Evolutionary conservation across 2,113 vertebrate genomes (phyloP), one percentile per base, ranked within the genome.

Genomic region (Scophthalmus maximus): DNA sequence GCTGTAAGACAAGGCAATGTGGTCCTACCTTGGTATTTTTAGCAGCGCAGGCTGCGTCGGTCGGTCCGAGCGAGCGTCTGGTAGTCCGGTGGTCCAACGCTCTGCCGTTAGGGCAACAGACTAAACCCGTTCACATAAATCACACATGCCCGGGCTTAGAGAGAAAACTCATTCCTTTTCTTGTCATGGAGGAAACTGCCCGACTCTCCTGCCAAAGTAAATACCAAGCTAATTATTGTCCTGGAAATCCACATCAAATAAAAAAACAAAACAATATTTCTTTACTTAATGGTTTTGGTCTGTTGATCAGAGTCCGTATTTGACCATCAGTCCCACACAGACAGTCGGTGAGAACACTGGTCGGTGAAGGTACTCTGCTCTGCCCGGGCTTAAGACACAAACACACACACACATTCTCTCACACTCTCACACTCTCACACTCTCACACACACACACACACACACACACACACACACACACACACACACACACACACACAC

Each of bases 61-160:
- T n/a, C n/a, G n/a, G n/a, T n/a, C 74, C 73, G 52, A 3, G 17
- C 25, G 34, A 72, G 61, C 11, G 15, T 73, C 79, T 70, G 80
- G 76, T 81, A 74, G 49, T 78, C 66, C 12, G 17, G 30, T 38
- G n/a, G 68, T 76, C 60, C 72, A 75, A 73, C 56, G n/a, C 42
- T 17, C 8, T 46, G 17, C 61, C 64, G n/a, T n/a, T 15, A 68
- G 78, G 73, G 76, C 51, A n/a, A 2, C 40, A 1, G 68, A 58
- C 82, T 78, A 69, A 90, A 87, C 78, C 85, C 63, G 64, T 75
- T 86, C 86, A 82, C 79, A 81, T 75, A 82, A 79, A 82, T 78
- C 83, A 81, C 76, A 83, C 85, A 89, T 79, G 85, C 82, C 74
- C 68, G 70, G 79, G 85, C 76, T 87, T 87, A 87, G 81, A 74